These are phyloP conservation scores for Adineta ricciae DNA, from an alignment of 2,888 invertebrate genomes.

Conservation along the genomic window DNA sequence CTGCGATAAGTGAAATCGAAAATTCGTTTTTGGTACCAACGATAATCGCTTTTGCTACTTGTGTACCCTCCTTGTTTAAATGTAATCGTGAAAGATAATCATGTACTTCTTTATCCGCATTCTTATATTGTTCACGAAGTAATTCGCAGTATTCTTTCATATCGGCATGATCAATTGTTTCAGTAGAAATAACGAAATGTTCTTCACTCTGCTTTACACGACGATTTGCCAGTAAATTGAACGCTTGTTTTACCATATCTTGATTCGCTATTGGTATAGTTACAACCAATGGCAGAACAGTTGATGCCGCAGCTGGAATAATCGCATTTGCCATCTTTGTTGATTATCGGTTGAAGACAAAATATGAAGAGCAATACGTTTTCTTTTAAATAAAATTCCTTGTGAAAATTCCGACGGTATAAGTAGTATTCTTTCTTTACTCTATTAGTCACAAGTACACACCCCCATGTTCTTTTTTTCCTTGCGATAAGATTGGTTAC, in stretches of 20 bases:
- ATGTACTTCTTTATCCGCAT: background rate
- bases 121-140: background rate
- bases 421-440: too few species aligned
- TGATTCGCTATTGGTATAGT: background rate
- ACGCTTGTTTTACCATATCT: background rate
- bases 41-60: background rate
- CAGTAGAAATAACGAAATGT: background rate
- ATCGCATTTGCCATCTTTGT: too few species aligned
- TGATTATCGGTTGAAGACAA: too few species aligned
- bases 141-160: background rate
- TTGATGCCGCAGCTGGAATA: too few species aligned
- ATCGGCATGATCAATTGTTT: background rate
- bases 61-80: background rate
- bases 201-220: background rate
- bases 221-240: background rate
- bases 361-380: too few species aligned
- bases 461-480: too few species aligned
- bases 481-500: too few species aligned
- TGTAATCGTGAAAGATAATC: background rate
- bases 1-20: background rate
- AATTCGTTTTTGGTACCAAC: background rate
- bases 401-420: too few species aligned
- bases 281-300: background rate
- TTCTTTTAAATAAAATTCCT: too few species aligned
- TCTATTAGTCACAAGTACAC: too few species aligned